A percentile compares a stretch with the other conserved stretches of the same genome.
Evolutionary conservation across 1,140 invertebrate species (phyloP).

Genomic region (Pantala flavescens): DNA sequence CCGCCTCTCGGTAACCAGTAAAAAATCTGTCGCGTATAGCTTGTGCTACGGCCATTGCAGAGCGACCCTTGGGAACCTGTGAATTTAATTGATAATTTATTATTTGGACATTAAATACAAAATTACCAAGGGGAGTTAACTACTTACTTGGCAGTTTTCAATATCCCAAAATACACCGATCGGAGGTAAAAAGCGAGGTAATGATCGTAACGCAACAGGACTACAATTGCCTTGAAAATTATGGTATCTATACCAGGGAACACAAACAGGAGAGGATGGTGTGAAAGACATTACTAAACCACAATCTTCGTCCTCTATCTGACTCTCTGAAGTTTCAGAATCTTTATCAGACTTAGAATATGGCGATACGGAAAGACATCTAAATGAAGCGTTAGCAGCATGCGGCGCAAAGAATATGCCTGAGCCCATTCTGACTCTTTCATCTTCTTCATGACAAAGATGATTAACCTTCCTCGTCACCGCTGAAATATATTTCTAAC

Average conservation of each 20-base stretch:
- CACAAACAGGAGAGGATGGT: neutral
- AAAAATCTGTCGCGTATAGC: constrained; percentile 70
- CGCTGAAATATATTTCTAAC: neutral
- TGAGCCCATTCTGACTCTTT: neutral
- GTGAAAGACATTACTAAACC: neutral
- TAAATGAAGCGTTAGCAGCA: neutral
- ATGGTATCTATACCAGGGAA: neutral
- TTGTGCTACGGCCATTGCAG: constrained; percentile 65
- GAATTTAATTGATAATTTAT: neutral
- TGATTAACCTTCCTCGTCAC: neutral
- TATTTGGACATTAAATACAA: neutral
- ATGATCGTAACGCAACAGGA: neutral
- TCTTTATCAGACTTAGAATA: neutral
- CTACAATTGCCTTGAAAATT: neutral
- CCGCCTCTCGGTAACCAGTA: constrained; percentile 63
- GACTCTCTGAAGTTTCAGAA: neutral
- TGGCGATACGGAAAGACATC: neutral
- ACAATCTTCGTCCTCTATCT: neutral
- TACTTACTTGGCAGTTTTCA: constrained; percentile 64
- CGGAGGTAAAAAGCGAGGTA: constrained; percentile 40
- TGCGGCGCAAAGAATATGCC: neutral
- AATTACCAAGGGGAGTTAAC: neutral
- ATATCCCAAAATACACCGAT: constrained; percentile 92
- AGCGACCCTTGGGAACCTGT: constrained; percentile 68
- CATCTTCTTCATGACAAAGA: neutral